Percentiles rank a stretch among this genome's conserved stretches.
These are phyloP conservation scores for Thera obeliscata DNA, from an alignment of 2,888 invertebrate species.

Conservation along the genomic window DNA sequence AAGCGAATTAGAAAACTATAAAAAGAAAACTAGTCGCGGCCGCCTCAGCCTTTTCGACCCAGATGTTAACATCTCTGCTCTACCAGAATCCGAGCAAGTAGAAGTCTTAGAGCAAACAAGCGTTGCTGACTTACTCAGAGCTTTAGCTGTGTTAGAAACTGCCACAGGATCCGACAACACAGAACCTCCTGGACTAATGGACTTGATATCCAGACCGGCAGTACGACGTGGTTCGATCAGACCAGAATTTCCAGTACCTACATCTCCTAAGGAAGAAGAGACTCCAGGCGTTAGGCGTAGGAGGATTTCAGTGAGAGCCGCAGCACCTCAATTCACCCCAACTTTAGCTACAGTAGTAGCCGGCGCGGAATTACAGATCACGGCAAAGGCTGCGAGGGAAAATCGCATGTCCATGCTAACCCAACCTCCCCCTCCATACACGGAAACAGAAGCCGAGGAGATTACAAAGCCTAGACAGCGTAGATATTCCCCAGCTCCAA, in stretches of 20 bases:
- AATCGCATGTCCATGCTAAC: conserved; percentile 74
- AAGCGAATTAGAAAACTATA: conserved; percentile 70
- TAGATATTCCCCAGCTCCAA: conserved; percentile 75
- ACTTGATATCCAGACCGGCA: conserved; percentile 56
- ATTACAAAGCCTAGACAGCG: conserved; percentile 62
- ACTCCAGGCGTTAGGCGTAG: conserved; percentile 66
- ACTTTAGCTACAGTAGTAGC: conserved; percentile 78
- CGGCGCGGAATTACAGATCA: conserved; percentile 74
- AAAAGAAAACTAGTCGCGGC: conserved; percentile 70
- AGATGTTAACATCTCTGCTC: conserved; percentile 67
- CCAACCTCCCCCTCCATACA: conserved; percentile 78
- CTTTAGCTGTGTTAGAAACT: conserved; percentile 87
- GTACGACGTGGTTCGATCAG: conserved; percentile 69
- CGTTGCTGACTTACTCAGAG: conserved; percentile 91
- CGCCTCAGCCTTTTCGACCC: conserved; percentile 78
- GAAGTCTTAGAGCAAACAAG: conserved; percentile 92
- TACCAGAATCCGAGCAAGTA: conserved; percentile 78
- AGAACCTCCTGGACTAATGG: conserved; percentile 59
- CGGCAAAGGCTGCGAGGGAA: conserved; percentile 73
- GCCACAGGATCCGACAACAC: conserved; percentile 47
- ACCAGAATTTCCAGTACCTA: conserved; percentile 64
- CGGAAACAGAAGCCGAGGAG: conserved; percentile 61
- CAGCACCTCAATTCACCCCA: conserved; percentile 75
- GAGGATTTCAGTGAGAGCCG: conserved; percentile 73
- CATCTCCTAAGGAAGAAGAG: conserved; percentile 61